phyloP scores from a whole-genome alignment of 2,113 vertebrate species.

The Theropithecus gelada region DNA sequence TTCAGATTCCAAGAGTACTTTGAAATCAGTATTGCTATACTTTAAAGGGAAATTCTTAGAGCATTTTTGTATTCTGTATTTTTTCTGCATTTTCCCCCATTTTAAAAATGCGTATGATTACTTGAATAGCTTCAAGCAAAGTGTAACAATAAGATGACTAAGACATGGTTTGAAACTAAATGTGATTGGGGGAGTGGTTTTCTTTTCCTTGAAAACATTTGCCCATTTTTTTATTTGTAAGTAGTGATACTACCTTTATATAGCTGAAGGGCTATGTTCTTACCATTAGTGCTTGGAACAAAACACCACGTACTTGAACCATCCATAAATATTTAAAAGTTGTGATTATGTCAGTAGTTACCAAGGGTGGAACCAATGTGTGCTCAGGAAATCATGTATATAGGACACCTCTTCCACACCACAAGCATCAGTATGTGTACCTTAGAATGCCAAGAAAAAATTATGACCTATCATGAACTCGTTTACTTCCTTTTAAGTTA shows the following conservation, averaged over 20 bases:
- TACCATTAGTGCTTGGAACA: background rate
- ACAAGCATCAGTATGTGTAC: background rate
- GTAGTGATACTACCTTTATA: background rate
- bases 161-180: slow-evolving; percentile 46
- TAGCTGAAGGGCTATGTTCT: background rate
- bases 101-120: background rate
- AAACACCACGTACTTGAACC: background rate
- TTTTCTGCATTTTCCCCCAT: background rate
- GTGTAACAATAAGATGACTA: background rate
- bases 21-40: background rate
- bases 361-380: slow-evolving; percentile 16
- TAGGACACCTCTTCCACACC: background rate
- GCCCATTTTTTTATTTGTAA: slow-evolving; percentile 23
- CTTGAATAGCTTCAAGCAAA: background rate
- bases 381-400: slow-evolving; percentile 47
- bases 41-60: background rate
- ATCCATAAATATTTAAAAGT: slow-evolving; percentile 69
- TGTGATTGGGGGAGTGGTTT: background rate
- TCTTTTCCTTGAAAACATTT: slow-evolving; percentile 23
- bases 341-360: slow-evolving; percentile 32
- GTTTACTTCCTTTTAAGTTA: background rate
- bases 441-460: background rate
- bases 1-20: slow-evolving; percentile 8
- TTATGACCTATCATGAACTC: background rate
- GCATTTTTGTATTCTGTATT: background rate